A percentile compares a stretch with the other conserved stretches of the same genome.
phyloP scores from a whole-genome alignment of 2,888 invertebrate genomes.

The Pemphredon lugubris region DNA sequence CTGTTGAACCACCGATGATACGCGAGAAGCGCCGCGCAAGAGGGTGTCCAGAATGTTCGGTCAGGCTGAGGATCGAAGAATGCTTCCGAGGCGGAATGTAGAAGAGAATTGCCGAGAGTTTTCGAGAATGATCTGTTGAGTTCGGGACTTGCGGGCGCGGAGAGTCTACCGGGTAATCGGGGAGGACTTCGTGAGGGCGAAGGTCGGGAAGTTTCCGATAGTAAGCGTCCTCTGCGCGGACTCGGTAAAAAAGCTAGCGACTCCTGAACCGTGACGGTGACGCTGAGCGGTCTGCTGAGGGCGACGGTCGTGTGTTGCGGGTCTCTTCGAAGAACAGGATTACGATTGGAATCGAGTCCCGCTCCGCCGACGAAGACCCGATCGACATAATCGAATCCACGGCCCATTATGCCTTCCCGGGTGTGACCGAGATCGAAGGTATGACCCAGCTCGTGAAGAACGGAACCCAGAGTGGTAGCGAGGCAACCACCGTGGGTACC shows the following conservation, averaged over 20 bases:
- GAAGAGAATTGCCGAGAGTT: slow-evolving; percentile 48
- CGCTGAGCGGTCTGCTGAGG: slow-evolving; percentile 84
- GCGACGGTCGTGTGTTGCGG: slow-evolving; percentile 85
- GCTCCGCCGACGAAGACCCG: slow-evolving; percentile 88
- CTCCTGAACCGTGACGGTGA: slow-evolving; percentile 85
- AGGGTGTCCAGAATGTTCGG: slow-evolving; percentile 77
- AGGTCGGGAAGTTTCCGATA: slow-evolving; percentile 82
- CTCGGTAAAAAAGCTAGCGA: slow-evolving; percentile 80
- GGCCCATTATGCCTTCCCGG: slow-evolving; percentile 95
- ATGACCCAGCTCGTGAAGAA: slow-evolving; percentile 96
- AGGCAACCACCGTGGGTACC: slow-evolving; percentile 93
- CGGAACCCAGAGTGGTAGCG: slow-evolving; percentile 94
- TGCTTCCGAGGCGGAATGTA: background rate
- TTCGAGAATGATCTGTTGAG: slow-evolving; percentile 76
- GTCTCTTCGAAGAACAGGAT: slow-evolving; percentile 83
- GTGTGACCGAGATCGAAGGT: slow-evolving; percentile 97
- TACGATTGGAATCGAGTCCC: slow-evolving; percentile 84
- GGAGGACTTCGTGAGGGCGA: slow-evolving; percentile 82
- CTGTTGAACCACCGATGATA: slow-evolving; percentile 82
- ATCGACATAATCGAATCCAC: slow-evolving; percentile 92
- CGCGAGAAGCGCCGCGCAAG: slow-evolving; percentile 76
- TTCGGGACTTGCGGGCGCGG: slow-evolving; percentile 79
- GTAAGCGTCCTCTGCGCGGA: slow-evolving; percentile 81
- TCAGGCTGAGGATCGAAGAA: slow-evolving; percentile 47
- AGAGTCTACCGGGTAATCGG: slow-evolving; percentile 71